These are phyloP conservation scores for Leptinotarsa tumamoca DNA, from an alignment of 2,888 invertebrate genomes.

Conservation along the genomic window DNA sequence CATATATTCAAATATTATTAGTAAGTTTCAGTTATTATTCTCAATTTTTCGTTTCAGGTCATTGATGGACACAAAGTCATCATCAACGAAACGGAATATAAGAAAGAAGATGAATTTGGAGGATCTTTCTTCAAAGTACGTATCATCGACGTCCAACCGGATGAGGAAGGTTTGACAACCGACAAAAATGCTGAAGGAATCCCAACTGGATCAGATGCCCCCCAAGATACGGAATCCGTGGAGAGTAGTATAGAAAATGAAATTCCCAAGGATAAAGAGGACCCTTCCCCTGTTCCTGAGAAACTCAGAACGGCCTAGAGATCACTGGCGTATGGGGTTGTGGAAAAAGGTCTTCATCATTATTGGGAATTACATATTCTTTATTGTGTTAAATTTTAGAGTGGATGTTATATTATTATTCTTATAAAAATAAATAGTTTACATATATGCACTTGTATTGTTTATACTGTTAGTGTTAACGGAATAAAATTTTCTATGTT, in stretches of 20 bases:
- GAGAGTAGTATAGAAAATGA: constrained; percentile 61
- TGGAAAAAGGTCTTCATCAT: neutral
- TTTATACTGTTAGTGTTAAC: neutral
- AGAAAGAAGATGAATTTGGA: constrained; percentile 58
- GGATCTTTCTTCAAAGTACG: constrained; percentile 66
- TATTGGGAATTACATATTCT: neutral
- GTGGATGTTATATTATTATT: neutral
- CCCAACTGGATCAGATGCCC: constrained; percentile 28
- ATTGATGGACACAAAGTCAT: constrained; percentile 70
- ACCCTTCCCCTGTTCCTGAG: constrained; percentile 60
- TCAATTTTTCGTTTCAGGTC: constrained; percentile 59
- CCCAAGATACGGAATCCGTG: constrained; percentile 57
- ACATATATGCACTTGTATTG: neutral
- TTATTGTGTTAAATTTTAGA: constrained; percentile 6
- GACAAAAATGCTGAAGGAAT: constrained; percentile 50
- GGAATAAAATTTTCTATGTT: too few relatives aligned
- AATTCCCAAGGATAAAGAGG: constrained; percentile 59
- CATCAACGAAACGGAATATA: constrained; percentile 70
- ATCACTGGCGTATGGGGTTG: neutral
- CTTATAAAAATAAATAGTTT: constrained; percentile 8
- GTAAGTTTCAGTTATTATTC: neutral
- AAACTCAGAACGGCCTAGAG: constrained; percentile 53
- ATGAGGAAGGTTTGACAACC: constrained; percentile 52
- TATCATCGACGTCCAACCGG: constrained; percentile 67
- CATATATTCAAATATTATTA: neutral